Evolutionary conservation across 2,113 vertebrate species (phyloP), one percentile per base, ranked within the genome.

Genomic region (Seriola dumerili): DNA sequence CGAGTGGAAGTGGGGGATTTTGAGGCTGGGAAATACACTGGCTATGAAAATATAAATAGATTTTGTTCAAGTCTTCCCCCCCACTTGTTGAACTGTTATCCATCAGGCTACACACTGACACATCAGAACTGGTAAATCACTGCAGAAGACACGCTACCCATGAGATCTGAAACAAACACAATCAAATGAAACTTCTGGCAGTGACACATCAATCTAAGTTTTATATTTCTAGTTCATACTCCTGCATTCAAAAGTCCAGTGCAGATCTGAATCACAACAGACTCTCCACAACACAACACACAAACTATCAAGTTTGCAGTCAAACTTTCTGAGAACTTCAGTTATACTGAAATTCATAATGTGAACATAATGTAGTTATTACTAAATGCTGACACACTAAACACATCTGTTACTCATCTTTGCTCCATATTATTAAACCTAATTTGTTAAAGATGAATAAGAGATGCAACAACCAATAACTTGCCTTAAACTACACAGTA

Each of bases 1-100:
- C 77, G 78, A 79, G 72, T 80, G 77, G 86, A 92, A 81, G 80
- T 67, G 48, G 46, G 59, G 55, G 88, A 79, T 92, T 88, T 74
- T 70, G 88, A 89, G 62, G 54, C 82, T 91, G 89, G 76, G 91
- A 94, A 92, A 88, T 84, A 88, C 85, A 89, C 80, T 70, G 64
- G 83, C 68, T 82, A 76, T 85, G 48, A 89, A 94, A 86, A 85
- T 83, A 79, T 80, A 86, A 79, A 91, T 86, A 78, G n/a, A 65
- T 79, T 82, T 86, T 62, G 38, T 55, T 72, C 82, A 89, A 77
- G 76, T 64, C 58, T 76, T 70, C 85, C 69, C 74, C 76, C 68
- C 50, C 10, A 23, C 34, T 86, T 76, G 55, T 58, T 80, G 29
- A 66, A 29, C 73, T 76, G 86, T 46, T 78, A 88, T 89, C 69